Evolutionary conservation across 1,140 invertebrate species (phyloP), one percentile per base, ranked within the genome.

Genomic region (Philopotamus ludificatus): DNA sequence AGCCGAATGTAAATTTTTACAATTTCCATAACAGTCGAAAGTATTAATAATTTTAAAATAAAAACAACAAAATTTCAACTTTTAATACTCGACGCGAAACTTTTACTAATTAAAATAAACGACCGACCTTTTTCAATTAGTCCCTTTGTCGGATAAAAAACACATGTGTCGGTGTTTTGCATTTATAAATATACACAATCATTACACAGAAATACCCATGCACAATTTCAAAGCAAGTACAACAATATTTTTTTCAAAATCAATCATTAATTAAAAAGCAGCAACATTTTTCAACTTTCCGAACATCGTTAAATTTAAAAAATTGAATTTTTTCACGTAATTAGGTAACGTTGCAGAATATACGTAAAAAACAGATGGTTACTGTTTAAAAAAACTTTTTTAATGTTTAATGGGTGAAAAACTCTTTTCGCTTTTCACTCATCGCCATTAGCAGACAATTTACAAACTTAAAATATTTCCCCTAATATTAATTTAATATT

Each of bases 21-120:
- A 20, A 25, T 10, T 10, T 51, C 49, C 49, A 3, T 51, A 21
- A 20, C 49, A 15, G 25, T 22, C n/a, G 25, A 22, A n/a, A n/a
- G n/a, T n/a, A n/a, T n/a, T n/a, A n/a, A n/a, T n/a, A n/a, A n/a
- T n/a, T n/a, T n/a, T n/a, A n/a, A n/a, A n/a, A n/a, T n/a, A n/a
- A n/a, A n/a, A 51, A 51, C 22, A 51, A 51, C 22, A 51, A 34
- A 51, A 7, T 15, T 21, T 20, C 16, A 51, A 51, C 49, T 51
- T 51, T 51, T 51, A 51, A 51, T 20, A 20, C 49, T 12, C 49
- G n/a, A 20, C 7, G 49, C 49, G n/a, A 51, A 51, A 51, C 49
- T 51, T 51, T 51, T 25, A 3, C 49, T 51, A 51, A 51, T 51
- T 51, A 51, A 51, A 51, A 51, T 51, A 51, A 51, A 25, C 49